Base-by-base conservation (phyloP, 2,113 vertebrate genomes). In the Heloderma charlesbogerti region DNA sequence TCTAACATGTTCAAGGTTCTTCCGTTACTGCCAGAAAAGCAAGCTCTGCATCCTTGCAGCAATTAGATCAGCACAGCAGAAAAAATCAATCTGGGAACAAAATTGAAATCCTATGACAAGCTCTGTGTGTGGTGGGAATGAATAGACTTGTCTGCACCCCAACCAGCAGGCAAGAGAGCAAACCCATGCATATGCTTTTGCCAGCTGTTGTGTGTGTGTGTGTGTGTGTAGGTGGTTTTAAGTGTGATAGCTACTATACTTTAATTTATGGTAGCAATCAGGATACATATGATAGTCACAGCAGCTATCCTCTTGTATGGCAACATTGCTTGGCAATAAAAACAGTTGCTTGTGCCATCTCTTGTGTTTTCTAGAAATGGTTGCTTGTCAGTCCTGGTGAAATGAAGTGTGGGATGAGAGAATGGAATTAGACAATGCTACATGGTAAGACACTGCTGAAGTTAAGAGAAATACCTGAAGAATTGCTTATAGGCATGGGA, bases 201-300 rank as follows among this genome's bases (percentile, higher is more conserved):
- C 91, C 93, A 96, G 91, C 88, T 88, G 86, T 96, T 94, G n/a
- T n/a, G n/a, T n/a, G n/a, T n/a, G n/a, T 94, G 48, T 51, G 48
- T 51, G 48, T 90, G 72, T 95, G 86, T 90, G 92, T 84, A 78
- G 43, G 83, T 89, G 91, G 92, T 83, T 93, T 89, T 94, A 94
- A 95, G 54, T 75, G 37, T 0, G 6, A 93, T 92, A 95, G 92
- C 93, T 93, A 69, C 43, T 9, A 43, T 94, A 94, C 95, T 96
- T 94, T 92, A 93, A 78, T 90, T 82, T 87, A 88, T 72, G 94
- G 95, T 88, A 27, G 92, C 66, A 57, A 71, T 63, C 66, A 45
- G 88, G 91, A 94, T 0, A 86, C 27, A 63, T 89, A 88, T 1
- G 0, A 60, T 57, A 83, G 87, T 85, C 91, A 89, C 0, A 51